Evolutionary conservation across 2,888 invertebrate species (phyloP).

Genomic region (Drosophila tanythrix): DNA sequence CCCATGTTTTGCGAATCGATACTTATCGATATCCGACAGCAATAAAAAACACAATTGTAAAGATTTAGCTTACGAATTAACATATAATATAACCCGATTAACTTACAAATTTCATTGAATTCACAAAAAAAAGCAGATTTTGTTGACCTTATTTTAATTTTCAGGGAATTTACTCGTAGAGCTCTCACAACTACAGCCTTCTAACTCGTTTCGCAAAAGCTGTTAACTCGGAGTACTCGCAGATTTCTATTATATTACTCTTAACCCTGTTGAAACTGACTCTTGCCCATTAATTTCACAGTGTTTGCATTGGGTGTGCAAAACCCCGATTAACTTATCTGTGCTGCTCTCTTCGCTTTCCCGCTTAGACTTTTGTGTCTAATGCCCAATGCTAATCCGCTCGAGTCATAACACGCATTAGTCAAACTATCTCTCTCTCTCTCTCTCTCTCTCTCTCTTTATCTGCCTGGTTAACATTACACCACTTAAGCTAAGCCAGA

Average conservation of each 20-base stretch:
- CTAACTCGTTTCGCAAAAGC: background rate
- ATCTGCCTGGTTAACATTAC: conserved; percentile 53
- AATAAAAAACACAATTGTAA: background rate
- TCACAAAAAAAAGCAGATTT: background rate
- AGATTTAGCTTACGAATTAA: background rate
- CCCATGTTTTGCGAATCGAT: background rate
- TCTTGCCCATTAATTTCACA: background rate
- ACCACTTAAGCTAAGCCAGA: conserved; percentile 67
- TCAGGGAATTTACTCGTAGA: background rate
- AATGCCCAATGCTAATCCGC: conserved; percentile 48
- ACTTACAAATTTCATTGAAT: background rate
- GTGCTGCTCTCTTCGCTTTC: conserved; percentile 19
- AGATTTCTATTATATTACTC: background rate
- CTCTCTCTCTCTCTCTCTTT: conserved; percentile 6
- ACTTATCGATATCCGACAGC: background rate
- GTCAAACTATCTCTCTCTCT: conserved; percentile 34
- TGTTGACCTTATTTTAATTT: background rate
- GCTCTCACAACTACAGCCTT: background rate
- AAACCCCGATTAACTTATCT: conserved; percentile 15
- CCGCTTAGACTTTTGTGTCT: conserved; percentile 4
- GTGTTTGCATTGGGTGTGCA: background rate
- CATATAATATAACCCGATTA: background rate
- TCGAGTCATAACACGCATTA: conserved; percentile 64
- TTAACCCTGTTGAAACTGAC: background rate
- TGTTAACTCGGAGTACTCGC: background rate